Evolutionary conservation across 1,140 invertebrate species (phyloP).

Genomic region (Drosophila nigrodunni): DNA sequence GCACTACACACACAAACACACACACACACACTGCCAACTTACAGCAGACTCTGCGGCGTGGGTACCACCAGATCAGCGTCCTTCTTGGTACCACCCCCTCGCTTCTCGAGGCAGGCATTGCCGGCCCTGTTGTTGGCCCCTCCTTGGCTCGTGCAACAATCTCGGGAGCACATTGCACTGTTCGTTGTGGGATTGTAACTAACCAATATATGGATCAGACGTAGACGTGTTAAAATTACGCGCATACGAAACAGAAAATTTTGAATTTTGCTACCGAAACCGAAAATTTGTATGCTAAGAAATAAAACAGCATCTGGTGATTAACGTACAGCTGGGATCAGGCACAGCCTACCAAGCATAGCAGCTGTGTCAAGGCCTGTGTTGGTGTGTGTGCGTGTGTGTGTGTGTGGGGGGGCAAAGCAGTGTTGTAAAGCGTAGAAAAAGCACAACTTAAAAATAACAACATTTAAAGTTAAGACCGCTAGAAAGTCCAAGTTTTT

Average conservation of each 20-base stretch:
- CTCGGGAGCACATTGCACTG: conserved; percentile 61
- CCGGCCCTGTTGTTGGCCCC: conserved; percentile 34
- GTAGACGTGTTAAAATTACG: not conserved
- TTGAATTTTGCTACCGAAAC: not conserved
- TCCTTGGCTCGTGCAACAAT: conserved; percentile 55
- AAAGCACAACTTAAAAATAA: too few species aligned
- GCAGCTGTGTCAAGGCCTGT: too few species aligned
- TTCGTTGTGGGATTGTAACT: not conserved
- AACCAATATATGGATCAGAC: not conserved
- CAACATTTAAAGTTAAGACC: too few species aligned
- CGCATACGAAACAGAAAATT: not conserved
- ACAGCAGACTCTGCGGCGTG: conserved; percentile 70
- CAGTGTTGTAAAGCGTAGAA: too few species aligned
- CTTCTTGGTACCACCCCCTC: not conserved
- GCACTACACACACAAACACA: too few species aligned
- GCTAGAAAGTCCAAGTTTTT: not conserved
- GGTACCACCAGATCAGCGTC: conserved; percentile 49
- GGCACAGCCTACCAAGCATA: too few species aligned
- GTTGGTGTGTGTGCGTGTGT: too few species aligned
- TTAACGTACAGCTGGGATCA: too few species aligned
- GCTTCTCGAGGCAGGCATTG: conserved; percentile 55
- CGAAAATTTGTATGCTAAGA: too few species aligned
- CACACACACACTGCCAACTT: conserved; percentile 35
- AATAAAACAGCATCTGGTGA: too few species aligned
- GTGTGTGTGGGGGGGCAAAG: too few species aligned